Evolutionary conservation across 2,113 vertebrate genomes (phyloP), one percentile per base, ranked within the genome.

Genomic region (Alectura lathami): DNA sequence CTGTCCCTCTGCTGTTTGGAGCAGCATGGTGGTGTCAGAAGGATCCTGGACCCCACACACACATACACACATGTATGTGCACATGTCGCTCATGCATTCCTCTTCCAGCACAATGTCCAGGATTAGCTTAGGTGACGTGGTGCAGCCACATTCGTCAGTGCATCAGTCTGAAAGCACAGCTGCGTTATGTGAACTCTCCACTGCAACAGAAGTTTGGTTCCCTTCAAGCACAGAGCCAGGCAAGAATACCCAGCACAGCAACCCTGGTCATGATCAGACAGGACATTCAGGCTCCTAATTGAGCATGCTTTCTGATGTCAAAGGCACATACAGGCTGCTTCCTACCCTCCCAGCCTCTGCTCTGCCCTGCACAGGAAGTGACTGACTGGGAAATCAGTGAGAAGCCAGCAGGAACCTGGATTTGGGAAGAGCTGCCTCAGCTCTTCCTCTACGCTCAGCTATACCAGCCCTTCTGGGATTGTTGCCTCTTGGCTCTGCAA

Each of bases 51-150:
- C 5, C 13, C 12, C 8, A 13, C 70, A 9, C 13, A 53, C 20
- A 45, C 26, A 5, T 11, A 27, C 6, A 38, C 18, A n/a, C 26
- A 27, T 4, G 2, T 13, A 29, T 0, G 0, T 21, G 47, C 26
- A 32, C 14, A 9, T 0, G 0, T 57, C 4, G 2, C 47, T 81
- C 17, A 3, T 5, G 5, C 72, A 21, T 73, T 93, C 50, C 36
- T 83, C 8, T 64, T 86, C 43, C 59, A 45, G 57, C 47, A 70
- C 23, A 38, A 18, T 34, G 20, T 89, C 29, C 69, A 74, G 32
- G 4, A 51, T 86, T 81, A 82, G 34, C 13, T 34, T 50, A 83
- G 82, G 45, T 60, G 48, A 88, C 57, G 53, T 4, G 0, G 36
- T 89, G 53, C 59, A 91, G 70, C 8, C 24, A n/a, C 29, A 70